Conservation (phyloP, 2,888 invertebrate genomes). For the Pecten maximus region DNA sequence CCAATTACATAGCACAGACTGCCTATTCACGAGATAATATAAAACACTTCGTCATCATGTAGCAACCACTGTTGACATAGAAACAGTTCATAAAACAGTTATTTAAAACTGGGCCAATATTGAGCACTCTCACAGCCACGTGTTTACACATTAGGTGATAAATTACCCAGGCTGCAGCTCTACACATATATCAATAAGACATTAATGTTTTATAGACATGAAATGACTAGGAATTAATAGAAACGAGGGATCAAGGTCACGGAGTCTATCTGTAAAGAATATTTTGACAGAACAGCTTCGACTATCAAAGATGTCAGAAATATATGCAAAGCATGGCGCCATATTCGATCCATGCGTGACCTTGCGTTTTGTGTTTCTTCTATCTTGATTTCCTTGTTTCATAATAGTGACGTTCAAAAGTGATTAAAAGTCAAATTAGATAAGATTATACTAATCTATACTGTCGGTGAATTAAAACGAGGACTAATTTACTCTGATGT, state of each 20-base stretch:
- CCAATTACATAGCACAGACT: not conserved
- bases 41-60: not conserved
- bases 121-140: not conserved
- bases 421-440: not conserved
- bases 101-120: not conserved
- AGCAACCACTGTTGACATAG: not conserved
- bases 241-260: not conserved
- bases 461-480: not conserved
- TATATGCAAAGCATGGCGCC: not conserved
- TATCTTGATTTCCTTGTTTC: not conserved
- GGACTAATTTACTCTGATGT: not conserved
- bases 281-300: conserved; percentile 8
- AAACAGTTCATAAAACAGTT: not conserved
- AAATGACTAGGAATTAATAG: not conserved
- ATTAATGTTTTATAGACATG: not conserved
- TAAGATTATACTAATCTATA: not conserved
- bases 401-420: not conserved
- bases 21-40: not conserved
- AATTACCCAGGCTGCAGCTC: not conserved
- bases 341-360: not conserved
- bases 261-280: not conserved
- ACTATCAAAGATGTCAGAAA: conserved; percentile 2
- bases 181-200: not conserved
- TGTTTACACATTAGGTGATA: not conserved
- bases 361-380: not conserved